Base-by-base conservation (phyloP, 2,888 invertebrate species). In the Formica aserva region DNA sequence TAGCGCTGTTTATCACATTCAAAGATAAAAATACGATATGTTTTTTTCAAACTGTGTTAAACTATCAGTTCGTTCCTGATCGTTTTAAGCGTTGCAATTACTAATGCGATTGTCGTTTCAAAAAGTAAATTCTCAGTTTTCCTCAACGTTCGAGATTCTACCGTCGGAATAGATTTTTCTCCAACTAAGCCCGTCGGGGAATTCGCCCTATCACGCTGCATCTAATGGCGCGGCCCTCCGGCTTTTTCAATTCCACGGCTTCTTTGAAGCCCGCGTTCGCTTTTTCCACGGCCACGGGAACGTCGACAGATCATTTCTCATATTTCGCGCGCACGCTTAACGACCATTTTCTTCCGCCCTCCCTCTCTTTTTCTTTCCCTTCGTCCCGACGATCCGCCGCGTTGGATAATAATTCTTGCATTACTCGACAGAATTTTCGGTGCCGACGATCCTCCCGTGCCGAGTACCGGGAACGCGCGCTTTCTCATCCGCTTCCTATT, bases 241-340 rank as follows among this genome's bases (percentile, higher is more conserved):
- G 85, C 87, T 87, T 83, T 80, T 83, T 85, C 85, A 84, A 90
- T 87, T 86, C 90, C 81, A 89, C 90, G 90, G 88, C 86, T 87
- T 87, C 91, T 92, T 93, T 93, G 92, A 92, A 91, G 60, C 89
- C 84, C 83, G 86, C 87, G 85, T 87, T 60, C 86, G 81, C 86
- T 86, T 91, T 92, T 91, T 92, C 90, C 89, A 88, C 84, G 88
- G 83, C 85, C 82, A 86, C 87, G 85, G 84, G 80, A 86, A 87
- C 82, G 91, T 89, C 92, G 94, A 94, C 94, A 93, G 93, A 94
- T 94, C 94, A 96, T 95, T 95, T 95, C 95, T 95, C 95, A 95
- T 95, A 95, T 95, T 95, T 95, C 95, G 94, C 94, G 91, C 92
- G 92, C 82, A 83, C 84, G 86, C 85, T 88, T 90, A 87, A 91